phyloP scores from a whole-genome alignment of 1,140 invertebrate species.

The Helicoverpa zea region DNA sequence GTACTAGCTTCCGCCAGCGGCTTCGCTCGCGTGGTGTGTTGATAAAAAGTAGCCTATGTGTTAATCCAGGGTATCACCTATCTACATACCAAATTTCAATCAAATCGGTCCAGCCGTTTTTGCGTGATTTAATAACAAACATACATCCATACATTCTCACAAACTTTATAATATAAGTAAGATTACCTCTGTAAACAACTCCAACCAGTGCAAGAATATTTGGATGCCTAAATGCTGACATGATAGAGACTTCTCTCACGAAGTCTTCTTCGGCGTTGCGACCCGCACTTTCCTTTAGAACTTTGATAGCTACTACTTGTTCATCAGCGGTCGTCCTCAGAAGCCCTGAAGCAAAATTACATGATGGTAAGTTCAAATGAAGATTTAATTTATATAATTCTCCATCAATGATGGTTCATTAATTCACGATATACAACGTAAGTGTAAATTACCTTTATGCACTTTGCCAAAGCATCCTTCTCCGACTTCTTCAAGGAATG shows the following conservation, averaged over 20 bases:
- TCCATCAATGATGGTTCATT: no score
- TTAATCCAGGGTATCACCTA: no score
- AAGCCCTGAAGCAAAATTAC: slow-evolving; percentile 85
- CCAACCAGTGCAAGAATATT: slow-evolving; percentile 96
- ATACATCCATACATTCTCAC: no score
- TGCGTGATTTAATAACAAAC: no score
- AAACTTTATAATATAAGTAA: no score
- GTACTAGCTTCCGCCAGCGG: no score
- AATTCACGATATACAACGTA: neutral
- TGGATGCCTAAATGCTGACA: slow-evolving; percentile 95
- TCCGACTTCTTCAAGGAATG: slow-evolving; percentile 93
- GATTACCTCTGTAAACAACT: slow-evolving; percentile 92
- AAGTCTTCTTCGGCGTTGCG: slow-evolving; percentile 95
- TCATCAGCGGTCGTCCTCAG: slow-evolving; percentile 82
- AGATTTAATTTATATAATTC: no score
- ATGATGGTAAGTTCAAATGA: no score
- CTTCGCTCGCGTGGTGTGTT: no score
- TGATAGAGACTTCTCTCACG: slow-evolving; percentile 95
- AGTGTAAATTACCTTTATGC: slow-evolving; percentile 90
- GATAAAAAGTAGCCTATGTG: no score
- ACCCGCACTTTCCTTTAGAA: slow-evolving; percentile 93
- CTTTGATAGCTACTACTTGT: slow-evolving; percentile 93
- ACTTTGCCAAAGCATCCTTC: slow-evolving; percentile 98
- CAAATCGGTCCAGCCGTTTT: no score
- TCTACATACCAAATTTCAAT: no score